Percentiles rank a stretch among this genome's conserved stretches.
phyloP scores from a whole-genome alignment of 2,888 invertebrate genomes.

The Nephrocerus scutellatus region DNA sequence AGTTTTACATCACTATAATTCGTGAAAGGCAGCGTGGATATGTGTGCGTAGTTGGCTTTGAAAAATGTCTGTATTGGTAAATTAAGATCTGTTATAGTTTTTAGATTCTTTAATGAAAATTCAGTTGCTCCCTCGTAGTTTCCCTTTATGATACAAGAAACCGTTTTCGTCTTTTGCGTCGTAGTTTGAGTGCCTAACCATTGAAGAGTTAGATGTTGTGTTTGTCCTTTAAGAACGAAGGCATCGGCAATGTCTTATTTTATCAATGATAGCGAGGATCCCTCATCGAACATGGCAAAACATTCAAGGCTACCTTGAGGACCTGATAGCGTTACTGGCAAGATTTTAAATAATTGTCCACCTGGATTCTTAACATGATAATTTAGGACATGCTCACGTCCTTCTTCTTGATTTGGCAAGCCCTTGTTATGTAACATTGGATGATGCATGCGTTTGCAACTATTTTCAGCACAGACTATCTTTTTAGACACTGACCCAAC shows the following conservation, averaged over 20 bases:
- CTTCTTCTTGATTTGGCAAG: too few relatives aligned
- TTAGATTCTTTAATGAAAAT: conserved; percentile 12
- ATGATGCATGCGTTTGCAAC: too few relatives aligned
- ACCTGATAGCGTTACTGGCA: not conserved
- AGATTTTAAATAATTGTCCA: not conserved
- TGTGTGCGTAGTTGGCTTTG: not conserved
- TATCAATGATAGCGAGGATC: conserved; percentile 18
- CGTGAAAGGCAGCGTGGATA: conserved; percentile 1
- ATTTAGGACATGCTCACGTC: too few relatives aligned
- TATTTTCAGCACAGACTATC: too few relatives aligned
- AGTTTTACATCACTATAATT: too few relatives aligned
- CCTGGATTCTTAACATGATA: too few relatives aligned
- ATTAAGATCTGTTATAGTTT: conserved; percentile 4
- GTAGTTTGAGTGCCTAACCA: conserved; percentile 18
- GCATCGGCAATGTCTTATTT: conserved; percentile 11
- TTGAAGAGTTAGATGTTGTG: conserved; percentile 14
- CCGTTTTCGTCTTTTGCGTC: conserved; percentile 11
- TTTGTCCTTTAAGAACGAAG: conserved; percentile 16
- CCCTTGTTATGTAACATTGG: too few relatives aligned
- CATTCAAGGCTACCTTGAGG: conserved; percentile 2
- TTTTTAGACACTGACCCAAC: too few relatives aligned
- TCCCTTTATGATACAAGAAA: too few relatives aligned
- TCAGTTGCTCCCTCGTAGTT: too few relatives aligned
- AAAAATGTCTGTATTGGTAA: conserved; percentile 4
- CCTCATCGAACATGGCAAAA: conserved; percentile 18